A percentile compares a stretch with the other conserved stretches of the same genome.
These are phyloP conservation scores for Macropis europaea DNA, from an alignment of 2,888 invertebrate species.

Conservation along the genomic window DNA sequence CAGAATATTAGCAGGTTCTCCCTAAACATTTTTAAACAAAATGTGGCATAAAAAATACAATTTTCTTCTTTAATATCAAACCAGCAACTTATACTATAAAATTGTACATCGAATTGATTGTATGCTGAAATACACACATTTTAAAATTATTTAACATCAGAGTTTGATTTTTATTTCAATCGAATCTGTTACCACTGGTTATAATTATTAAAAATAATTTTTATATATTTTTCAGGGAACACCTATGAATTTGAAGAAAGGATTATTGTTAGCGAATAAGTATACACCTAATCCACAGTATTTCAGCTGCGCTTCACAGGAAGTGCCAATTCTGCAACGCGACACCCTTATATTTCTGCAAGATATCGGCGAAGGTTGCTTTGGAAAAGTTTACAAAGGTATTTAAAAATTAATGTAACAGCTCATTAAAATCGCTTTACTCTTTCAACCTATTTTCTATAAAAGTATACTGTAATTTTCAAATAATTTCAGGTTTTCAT, in stretches of 20 bases:
- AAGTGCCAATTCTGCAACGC: slow-evolving; percentile 84
- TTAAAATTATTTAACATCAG: too few relatives aligned
- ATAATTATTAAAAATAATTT: background rate
- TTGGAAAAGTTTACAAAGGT: slow-evolving; percentile 95
- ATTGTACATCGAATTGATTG: too few relatives aligned
- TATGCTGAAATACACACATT: too few relatives aligned
- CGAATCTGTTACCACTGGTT: too few relatives aligned
- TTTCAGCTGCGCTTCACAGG: slow-evolving; percentile 80
- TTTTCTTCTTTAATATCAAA: too few relatives aligned
- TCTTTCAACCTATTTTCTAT: too few relatives aligned
- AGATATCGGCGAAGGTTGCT: slow-evolving; percentile 93
- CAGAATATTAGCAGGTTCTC: too few relatives aligned
- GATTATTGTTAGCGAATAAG: slow-evolving; percentile 85
- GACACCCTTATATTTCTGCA: slow-evolving; percentile 87
- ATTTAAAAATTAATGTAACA: slow-evolving; percentile 37
- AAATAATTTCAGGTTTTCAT: background rate
- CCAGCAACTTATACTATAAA: too few relatives aligned
- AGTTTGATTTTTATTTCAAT: too few relatives aligned
- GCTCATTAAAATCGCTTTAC: too few relatives aligned
- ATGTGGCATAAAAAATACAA: too few relatives aligned
- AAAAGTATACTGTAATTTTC: background rate
- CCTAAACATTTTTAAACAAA: too few relatives aligned
- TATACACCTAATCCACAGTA: slow-evolving; percentile 90
- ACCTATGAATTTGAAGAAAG: slow-evolving; percentile 82
- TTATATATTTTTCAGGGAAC: slow-evolving; percentile 80